phyloP scores from a whole-genome alignment of 1,140 invertebrate genomes.

The Oryzaephilus surinamensis region DNA sequence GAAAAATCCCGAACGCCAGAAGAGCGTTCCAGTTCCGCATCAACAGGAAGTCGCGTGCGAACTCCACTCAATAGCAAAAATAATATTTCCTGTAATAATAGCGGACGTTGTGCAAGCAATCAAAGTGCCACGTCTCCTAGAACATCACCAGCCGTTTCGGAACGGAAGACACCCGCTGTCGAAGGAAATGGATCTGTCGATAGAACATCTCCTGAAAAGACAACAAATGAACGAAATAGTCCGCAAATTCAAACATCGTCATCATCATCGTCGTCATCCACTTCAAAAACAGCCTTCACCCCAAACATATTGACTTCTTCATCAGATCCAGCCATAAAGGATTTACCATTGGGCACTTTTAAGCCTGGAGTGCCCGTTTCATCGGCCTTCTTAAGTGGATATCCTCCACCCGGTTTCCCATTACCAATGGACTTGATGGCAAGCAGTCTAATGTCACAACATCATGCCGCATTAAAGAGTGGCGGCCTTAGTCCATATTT shows the following conservation, averaged over 20 bases:
- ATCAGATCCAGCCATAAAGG: constrained; percentile 51
- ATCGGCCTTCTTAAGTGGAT: constrained; percentile 43
- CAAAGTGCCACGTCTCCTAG: constrained; percentile 52
- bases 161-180: constrained; percentile 39
- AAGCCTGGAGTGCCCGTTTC: constrained; percentile 45
- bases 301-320: constrained; percentile 41
- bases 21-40: constrained; percentile 36
- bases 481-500: constrained; percentile 57
- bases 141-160: constrained; percentile 36
- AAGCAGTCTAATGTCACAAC: constrained; percentile 57
- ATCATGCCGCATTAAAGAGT: constrained; percentile 55
- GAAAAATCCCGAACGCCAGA: constrained; percentile 50
- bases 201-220: constrained; percentile 13
- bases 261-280: constrained; percentile 19
- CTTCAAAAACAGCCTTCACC: constrained; percentile 36
- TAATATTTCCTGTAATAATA: constrained; percentile 38
- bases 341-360: constrained; percentile 50
- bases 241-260: constrained; percentile 28
- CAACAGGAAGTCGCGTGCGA: constrained; percentile 42
- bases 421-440: constrained; percentile 61
- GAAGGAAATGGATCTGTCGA: constrained; percentile 13
- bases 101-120: constrained; percentile 46
- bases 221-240: constrained; percentile 35
- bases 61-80: constrained; percentile 43
- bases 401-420: constrained; percentile 45